Base-by-base conservation (phyloP, 2,797 vertebrate genomes). In the Macroramphosus scolopax region DNA sequence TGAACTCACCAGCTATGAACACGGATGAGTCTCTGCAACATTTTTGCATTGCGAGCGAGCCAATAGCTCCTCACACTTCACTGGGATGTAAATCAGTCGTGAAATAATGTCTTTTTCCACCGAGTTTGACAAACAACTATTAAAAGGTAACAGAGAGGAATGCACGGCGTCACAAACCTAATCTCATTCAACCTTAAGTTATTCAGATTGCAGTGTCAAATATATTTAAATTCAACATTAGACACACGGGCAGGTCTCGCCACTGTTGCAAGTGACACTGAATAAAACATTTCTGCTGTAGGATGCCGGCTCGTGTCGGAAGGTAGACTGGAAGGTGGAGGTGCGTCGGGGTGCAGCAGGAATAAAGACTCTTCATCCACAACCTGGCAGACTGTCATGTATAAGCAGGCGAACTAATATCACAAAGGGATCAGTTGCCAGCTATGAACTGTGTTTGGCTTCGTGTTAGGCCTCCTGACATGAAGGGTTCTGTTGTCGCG, bases 261-360 rank as follows among this genome's bases (percentile, higher is more conserved):
- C 45, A 18, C 58, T 5, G 2, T 20, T 37, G 53, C 18, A 57
- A 41, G 69, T 29, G 55, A 63, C 60, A 59, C 63, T 76, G 72
- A 86, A 84, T 82, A 75, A 82, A 81, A 68, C 60, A 83, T 78
- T 61, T 55, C 45, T 68, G 22, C 39, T 26, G 39, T 31, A 14
- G 52, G 2, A n/a, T 13, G 50, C 26, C 48, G 17, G 30, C 18
- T 12, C 17, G 37, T 33, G 26, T 43, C 9, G n/a, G n/a, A n/a
- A n/a, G n/a, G n/a, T n/a, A n/a, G n/a, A 18, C 28, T 39, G 47
- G 9, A 17, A 56, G 55, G 50, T 52, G 58, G 45, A 65, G 56
- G 66, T 51, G 65, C 46, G 24, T 45, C 20, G 20, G 6, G 20
- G 20, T 22, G n/a, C n/a, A n/a, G n/a, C n/a, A n/a, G n/a, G n/a